Conservation (phyloP, 2,888 invertebrate genomes). For the Thecocarcelia acutangulata region DNA sequence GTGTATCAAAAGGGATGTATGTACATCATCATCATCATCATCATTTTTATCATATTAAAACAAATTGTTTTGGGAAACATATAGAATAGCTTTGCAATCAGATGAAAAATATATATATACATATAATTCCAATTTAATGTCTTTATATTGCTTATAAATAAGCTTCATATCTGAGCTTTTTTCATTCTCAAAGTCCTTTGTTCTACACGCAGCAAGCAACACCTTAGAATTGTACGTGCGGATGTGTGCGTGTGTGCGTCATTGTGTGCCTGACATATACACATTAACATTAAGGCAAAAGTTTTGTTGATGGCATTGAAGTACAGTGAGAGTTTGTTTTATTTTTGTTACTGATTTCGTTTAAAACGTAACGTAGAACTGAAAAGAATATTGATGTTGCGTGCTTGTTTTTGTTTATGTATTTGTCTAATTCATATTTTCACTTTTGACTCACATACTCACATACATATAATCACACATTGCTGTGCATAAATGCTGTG, state of each 20-base stretch:
- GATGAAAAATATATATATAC: conserved; percentile 38
- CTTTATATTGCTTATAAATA: conserved; percentile 46
- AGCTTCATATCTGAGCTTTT: conserved; percentile 4
- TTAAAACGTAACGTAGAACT: conserved; percentile 49
- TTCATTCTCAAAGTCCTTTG: not conserved
- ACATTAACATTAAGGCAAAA: no score
- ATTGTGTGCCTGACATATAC: no score
- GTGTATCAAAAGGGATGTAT: conserved; percentile 28
- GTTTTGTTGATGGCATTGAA: not conserved
- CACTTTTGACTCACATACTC: conserved; percentile 9
- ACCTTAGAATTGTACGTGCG: conserved; percentile 11
- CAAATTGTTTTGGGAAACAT: conserved; percentile 49
- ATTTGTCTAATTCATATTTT: not conserved
- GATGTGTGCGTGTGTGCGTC: not conserved
- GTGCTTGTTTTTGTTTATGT: conserved; percentile 34
- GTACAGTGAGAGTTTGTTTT: not conserved
- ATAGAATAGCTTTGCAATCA: not conserved
- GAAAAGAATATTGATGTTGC: conserved; percentile 58
- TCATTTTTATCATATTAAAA: conserved; percentile 26
- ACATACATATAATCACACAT: no score
- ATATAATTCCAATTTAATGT: conserved; percentile 67
- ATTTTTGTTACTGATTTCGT: conserved; percentile 41
- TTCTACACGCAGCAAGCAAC: not conserved
- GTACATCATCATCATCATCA: conserved; percentile 7
- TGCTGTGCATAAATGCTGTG: conserved; percentile 32